Percentiles rank a stretch among this genome's conserved stretches.
These are phyloP conservation scores for Falco naumanni DNA, from an alignment of 2,797 vertebrate species.

Conservation along the genomic window DNA sequence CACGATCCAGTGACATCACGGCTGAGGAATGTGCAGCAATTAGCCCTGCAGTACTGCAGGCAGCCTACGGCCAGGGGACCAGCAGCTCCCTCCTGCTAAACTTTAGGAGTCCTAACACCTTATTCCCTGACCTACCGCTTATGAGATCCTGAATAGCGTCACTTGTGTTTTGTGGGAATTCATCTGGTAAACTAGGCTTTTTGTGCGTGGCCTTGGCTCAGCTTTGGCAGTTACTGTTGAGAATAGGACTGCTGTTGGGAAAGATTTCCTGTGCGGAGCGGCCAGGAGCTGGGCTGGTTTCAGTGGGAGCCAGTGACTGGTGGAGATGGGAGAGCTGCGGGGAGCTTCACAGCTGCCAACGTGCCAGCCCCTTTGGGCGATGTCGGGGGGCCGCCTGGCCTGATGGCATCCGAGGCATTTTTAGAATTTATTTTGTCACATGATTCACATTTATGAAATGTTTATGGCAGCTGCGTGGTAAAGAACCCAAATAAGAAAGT, in stretches of 20 bases:
- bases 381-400: fast-evolving
- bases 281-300: constrained; percentile 44
- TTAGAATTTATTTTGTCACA: background rate
- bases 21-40: constrained; percentile 77
- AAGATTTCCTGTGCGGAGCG: constrained; percentile 15
- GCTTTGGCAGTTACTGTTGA: constrained; percentile 17
- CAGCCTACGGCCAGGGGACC: constrained; percentile 51
- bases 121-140: constrained; percentile 59
- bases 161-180: constrained; percentile 58
- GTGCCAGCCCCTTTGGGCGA: background rate
- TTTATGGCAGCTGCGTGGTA: background rate
- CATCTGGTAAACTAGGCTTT: constrained; percentile 57
- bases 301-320: background rate
- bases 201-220: constrained; percentile 29
- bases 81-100: constrained; percentile 53
- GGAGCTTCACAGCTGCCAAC: background rate
- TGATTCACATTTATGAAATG: background rate
- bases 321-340: constrained; percentile 12
- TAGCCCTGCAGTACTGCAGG: constrained; percentile 72
- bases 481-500: background rate
- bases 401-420: fast-evolving
- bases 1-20: constrained; percentile 64
- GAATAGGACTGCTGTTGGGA: constrained; percentile 50
- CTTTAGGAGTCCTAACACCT: constrained; percentile 68
- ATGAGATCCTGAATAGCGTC: constrained; percentile 47